Percentiles rank a stretch among this genome's conserved stretches.
phyloP scores from a whole-genome alignment of 1,140 invertebrate species.

The Trypoxylus dichotomus region DNA sequence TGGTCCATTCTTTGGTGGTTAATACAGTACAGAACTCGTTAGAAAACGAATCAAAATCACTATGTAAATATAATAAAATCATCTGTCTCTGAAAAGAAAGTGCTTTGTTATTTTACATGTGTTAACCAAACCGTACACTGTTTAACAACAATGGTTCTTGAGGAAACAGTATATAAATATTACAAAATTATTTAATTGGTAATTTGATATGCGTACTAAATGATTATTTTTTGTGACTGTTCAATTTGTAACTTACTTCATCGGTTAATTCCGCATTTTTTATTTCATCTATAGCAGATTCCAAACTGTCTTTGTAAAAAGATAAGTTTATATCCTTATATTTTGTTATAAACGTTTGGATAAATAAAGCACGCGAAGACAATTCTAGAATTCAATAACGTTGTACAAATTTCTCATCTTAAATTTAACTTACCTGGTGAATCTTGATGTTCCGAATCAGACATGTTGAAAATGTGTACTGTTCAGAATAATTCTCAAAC shows the following conservation, averaged over 20 bases:
- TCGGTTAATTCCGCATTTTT: not conserved
- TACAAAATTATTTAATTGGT: no score
- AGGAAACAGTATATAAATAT: no score
- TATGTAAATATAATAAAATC: conserved; percentile 22
- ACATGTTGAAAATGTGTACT: not conserved
- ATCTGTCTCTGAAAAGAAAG: not conserved
- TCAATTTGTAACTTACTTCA: not conserved
- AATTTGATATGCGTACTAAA: no score
- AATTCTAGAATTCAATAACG: not conserved
- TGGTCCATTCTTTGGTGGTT: not conserved
- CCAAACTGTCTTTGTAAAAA: not conserved
- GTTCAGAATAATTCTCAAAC: not conserved
- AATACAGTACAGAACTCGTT: not conserved
- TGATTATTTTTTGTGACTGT: not conserved
- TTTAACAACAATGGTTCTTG: no score
- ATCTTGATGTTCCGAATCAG: not conserved
- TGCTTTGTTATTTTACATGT: no score
- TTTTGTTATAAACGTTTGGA: not conserved
- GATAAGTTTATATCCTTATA: not conserved
- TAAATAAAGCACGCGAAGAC: not conserved
- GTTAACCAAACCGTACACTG: no score
- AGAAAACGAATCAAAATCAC: not conserved
- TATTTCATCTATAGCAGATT: not conserved
- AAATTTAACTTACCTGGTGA: not conserved
- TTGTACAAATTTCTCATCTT: not conserved